Evolutionary conservation across 2,113 vertebrate species (phyloP).

Genomic region (Rhineura floridana): DNA sequence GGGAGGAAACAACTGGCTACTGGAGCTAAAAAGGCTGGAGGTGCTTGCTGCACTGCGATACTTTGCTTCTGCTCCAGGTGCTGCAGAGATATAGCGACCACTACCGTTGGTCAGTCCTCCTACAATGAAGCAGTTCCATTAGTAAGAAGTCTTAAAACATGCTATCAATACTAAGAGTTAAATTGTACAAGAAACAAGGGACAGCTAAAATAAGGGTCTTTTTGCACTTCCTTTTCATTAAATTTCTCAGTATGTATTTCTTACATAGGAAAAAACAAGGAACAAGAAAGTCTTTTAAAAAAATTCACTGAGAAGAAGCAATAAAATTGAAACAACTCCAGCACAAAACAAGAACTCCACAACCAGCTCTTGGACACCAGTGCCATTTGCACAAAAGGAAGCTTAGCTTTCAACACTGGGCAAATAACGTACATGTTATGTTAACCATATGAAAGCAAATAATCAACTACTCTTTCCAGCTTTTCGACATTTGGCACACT

Average conservation of each 20-base stretch:
- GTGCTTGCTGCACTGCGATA: slow-evolving; percentile 88
- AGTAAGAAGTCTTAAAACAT: slow-evolving; percentile 50
- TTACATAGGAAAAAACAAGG: slow-evolving; percentile 49
- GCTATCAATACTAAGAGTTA: slow-evolving; percentile 44
- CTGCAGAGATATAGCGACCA: slow-evolving; percentile 95
- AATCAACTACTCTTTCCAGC: slow-evolving; percentile 66
- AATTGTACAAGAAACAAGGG: slow-evolving; percentile 54
- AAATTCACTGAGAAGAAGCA: slow-evolving; percentile 41
- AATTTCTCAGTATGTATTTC: slow-evolving; percentile 15
- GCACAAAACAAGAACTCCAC: slow-evolving; percentile 34
- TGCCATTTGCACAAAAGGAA: slow-evolving; percentile 24
- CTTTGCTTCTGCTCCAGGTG: slow-evolving; percentile 96
- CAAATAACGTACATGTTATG: slow-evolving; percentile 7
- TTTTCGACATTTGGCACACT: not conserved
- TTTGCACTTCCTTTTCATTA: slow-evolving; percentile 39
- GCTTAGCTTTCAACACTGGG: slow-evolving; percentile 26
- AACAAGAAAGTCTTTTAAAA: slow-evolving; percentile 33
- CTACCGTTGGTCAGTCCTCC: slow-evolving; percentile 97
- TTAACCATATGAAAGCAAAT: slow-evolving; percentile 58
- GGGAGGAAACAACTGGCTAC: slow-evolving; percentile 95
- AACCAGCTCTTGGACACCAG: slow-evolving; percentile 25
- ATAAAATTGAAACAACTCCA: slow-evolving; percentile 23
- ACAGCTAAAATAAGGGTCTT: slow-evolving; percentile 43
- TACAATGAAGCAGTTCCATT: slow-evolving; percentile 79
- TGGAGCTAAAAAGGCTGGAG: slow-evolving; percentile 95